Evolutionary conservation across 2,888 invertebrate genomes (phyloP), one percentile per base, ranked within the genome.

Genomic region (Napeogenes sylphis): DNA sequence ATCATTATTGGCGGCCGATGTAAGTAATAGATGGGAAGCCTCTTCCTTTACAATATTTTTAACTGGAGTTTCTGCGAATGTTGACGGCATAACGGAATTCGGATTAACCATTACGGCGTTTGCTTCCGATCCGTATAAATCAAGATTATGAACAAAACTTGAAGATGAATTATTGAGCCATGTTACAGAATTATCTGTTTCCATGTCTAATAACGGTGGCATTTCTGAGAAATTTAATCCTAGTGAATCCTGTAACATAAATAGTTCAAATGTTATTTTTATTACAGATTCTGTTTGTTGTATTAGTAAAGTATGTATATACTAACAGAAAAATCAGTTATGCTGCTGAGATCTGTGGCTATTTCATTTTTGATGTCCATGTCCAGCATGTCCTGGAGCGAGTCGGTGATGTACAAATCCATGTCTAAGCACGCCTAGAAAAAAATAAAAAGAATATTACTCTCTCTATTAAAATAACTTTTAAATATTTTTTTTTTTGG

Each of bases 311-410:
- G 38, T 58, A 4, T 35, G 8, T 46, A 21, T 57, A 69, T 72
- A 85, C 85, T 82, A 69, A 91, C 91, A 63, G 92, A 90, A 77
- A 94, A 92, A 75, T 94, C 94, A 75, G 93, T 94, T 69, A 93
- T 93, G 66, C 94, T 94, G 65, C 95, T 94, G 56, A 96, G 93
- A 63, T 95, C 93, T 61, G 94, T 94, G 68, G 95, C 96, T 73
- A 96, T 95, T 85, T 96, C 96, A 70, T 94, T 93, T 80, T 96
- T 95, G 68, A 97, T 96, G 80, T 97, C 97, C 83, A 96, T 94
- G 79, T 97, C 97, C 70, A 97, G 92, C 95, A 97, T 96, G 79
- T 97, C 97, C 83, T 97, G 96, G 76, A 97, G 93, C 58, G 96
- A 95, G 80, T 93, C 93, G 45, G 93, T 93, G 79, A 93, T 93